Conservation (phyloP, 1,140 invertebrate genomes). For the Orussus abietinus region DNA sequence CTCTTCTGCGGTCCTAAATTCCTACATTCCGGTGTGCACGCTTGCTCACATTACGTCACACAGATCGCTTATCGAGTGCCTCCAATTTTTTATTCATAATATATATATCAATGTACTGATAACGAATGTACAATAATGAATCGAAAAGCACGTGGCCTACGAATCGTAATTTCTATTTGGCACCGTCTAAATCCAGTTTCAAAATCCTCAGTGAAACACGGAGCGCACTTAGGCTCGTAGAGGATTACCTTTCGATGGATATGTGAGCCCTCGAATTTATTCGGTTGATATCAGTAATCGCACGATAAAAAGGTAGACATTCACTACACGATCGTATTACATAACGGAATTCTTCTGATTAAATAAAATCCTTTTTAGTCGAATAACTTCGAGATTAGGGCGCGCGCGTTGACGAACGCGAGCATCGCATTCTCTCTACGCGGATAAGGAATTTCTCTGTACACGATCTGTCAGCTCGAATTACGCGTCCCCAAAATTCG, state of each 20-base stretch:
- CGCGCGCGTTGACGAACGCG: slow-evolving; percentile 3
- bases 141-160: slow-evolving; percentile 24
- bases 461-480: not conserved
- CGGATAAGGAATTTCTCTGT: slow-evolving; percentile 4
- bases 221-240: not conserved
- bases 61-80: slow-evolving; percentile 16
- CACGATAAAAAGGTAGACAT: slow-evolving; percentile 13
- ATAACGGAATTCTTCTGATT: slow-evolving; percentile 3
- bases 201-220: too few relatives aligned
- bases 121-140: slow-evolving; percentile 28
- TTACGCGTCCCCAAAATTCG: too few relatives aligned
- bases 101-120: slow-evolving; percentile 6
- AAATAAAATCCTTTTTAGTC: slow-evolving; percentile 13
- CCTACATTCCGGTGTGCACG: too few relatives aligned
- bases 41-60: slow-evolving; percentile 5
- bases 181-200: slow-evolving; percentile 34
- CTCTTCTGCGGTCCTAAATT: too few relatives aligned
- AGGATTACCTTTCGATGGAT: not conserved
- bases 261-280: too few relatives aligned
- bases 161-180: slow-evolving; percentile 32
- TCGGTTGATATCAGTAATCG: too few relatives aligned
- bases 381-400: slow-evolving; percentile 7
- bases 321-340: slow-evolving; percentile 7
- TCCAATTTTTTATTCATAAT: slow-evolving; percentile 7
- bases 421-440: slow-evolving; percentile 6